phyloP scores from a whole-genome alignment of 2,888 invertebrate genomes.

The Xanthostigma xanthostigma region DNA sequence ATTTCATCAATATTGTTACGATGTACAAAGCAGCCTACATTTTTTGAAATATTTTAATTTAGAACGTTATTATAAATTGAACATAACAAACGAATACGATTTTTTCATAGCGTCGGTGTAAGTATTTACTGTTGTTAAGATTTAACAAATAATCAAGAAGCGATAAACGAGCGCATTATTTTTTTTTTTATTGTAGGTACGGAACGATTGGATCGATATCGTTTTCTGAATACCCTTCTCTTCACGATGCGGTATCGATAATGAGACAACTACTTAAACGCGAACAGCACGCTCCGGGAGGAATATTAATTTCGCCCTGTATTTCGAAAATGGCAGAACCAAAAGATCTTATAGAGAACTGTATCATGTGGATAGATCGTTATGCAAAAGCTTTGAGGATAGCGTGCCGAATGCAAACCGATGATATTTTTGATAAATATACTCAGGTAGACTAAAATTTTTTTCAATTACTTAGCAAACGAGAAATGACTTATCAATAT shows the following conservation, averaged over 20 bases:
- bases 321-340: conserved; percentile 33
- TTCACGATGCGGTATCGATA: conserved; percentile 5
- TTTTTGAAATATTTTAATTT: conserved; percentile 43
- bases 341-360: conserved; percentile 34
- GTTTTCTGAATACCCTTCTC: background rate
- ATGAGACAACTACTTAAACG: conserved; percentile 19
- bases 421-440: conserved; percentile 38
- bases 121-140: conserved; percentile 21
- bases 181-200: background rate
- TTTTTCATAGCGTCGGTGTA: conserved; percentile 44
- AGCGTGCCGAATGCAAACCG: conserved; percentile 35
- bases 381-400: conserved; percentile 37
- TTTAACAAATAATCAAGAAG: too few relatives aligned
- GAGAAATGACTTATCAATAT: too few relatives aligned
- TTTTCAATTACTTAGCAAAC: too few relatives aligned
- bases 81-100: conserved; percentile 44
- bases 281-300: conserved; percentile 41
- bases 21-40: conserved; percentile 45
- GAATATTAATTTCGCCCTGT: conserved; percentile 39
- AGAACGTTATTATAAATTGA: conserved; percentile 46
- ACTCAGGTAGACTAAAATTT: conserved; percentile 31
- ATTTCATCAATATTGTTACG: conserved; percentile 42
- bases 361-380: conserved; percentile 40
- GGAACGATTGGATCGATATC: background rate
- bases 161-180: background rate